These are phyloP conservation scores for Periophthalmus modestus DNA, from an alignment of 2,113 vertebrate genomes.

Conservation along the genomic window DNA sequence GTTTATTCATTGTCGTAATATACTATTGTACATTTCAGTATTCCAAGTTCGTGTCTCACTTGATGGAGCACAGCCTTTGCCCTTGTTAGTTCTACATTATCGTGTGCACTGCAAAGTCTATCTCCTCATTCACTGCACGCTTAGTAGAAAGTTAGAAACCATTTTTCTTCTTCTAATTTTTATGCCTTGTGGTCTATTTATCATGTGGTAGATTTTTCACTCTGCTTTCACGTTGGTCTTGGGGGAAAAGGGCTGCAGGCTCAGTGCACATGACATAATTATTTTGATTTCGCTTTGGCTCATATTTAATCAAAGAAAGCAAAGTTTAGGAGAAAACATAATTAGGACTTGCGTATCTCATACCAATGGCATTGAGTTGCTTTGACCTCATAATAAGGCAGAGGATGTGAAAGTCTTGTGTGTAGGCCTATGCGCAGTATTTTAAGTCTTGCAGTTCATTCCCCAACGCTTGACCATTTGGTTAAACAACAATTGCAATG, in stretches of 20 bases:
- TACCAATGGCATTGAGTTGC: constrained; percentile 1
- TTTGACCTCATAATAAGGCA: constrained; percentile 5
- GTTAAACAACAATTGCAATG: no score
- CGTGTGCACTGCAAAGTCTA: constrained; percentile 19
- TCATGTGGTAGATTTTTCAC: constrained; percentile 27
- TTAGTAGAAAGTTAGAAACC: constrained; percentile 19
- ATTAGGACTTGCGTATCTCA: background rate
- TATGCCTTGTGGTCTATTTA: constrained; percentile 3
- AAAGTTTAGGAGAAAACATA: background rate
- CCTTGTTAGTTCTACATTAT: constrained; percentile 51
- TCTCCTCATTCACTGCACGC: constrained; percentile 27
- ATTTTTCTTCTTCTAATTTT: constrained; percentile 16
- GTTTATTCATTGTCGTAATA: background rate
- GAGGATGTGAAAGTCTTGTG: background rate
- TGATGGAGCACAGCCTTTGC: constrained; percentile 32
- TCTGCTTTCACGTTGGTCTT: constrained; percentile 5
- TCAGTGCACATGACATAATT: constrained; percentile 2
- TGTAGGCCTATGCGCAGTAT: background rate
- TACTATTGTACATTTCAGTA: background rate
- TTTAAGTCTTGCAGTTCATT: no score
- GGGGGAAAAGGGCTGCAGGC: background rate
- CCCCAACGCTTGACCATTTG: no score
- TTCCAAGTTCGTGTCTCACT: constrained; percentile 4
- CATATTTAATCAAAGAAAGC: constrained; percentile 10
- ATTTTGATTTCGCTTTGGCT: constrained; percentile 13